These are phyloP conservation scores for Diacarnus erythraeanus DNA, from an alignment of 37 sponge, comb jelly and placozoan genomes.

Conservation along the genomic window DNA sequence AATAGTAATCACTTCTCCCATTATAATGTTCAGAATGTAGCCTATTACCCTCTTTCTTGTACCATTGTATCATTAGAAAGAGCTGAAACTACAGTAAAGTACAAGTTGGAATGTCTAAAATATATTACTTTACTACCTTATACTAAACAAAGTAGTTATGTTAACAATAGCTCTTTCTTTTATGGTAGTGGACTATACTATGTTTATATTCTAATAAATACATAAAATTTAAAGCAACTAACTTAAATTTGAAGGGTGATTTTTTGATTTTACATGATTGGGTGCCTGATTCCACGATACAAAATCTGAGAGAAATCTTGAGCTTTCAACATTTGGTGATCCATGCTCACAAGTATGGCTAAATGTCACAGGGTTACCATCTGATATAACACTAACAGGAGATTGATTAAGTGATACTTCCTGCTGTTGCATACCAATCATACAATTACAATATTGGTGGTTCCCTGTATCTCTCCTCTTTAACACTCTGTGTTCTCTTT, in stretches of 20 bases:
- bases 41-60: no score
- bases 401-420: neutral
- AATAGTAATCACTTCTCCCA: no score
- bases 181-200: no score
- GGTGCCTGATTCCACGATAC: neutral
- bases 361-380: neutral
- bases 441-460: slow-evolving; percentile 1
- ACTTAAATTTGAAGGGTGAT: neutral
- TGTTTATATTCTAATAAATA: no score
- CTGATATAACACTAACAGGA: neutral
- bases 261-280: neutral
- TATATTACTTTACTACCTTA: no score
- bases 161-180: no score
- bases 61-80: no score
- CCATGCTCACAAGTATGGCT: neutral
- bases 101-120: no score
- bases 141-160: no score
- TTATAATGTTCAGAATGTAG: no score
- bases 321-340: neutral
- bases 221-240: no score
- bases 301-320: neutral
- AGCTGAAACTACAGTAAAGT: no score
- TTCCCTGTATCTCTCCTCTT: slow-evolving; percentile 1
- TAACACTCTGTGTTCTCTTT: neutral
- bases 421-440: neutral